These are phyloP conservation scores for Pelochelys cantorii DNA, from an alignment of 2,797 vertebrate species.

Conservation along the genomic window DNA sequence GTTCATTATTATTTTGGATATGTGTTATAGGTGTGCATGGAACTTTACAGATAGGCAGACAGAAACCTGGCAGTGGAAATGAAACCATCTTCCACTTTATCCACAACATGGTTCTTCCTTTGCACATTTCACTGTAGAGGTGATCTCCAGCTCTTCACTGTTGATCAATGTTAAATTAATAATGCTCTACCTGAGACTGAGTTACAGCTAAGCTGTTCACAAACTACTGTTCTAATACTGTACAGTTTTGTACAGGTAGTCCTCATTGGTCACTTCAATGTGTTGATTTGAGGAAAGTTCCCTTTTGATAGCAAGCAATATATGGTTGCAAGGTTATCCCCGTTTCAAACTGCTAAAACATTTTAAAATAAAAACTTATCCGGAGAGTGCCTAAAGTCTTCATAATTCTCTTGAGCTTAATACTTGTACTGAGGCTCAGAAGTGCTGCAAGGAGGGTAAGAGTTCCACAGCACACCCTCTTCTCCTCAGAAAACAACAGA, in stretches of 20 bases:
- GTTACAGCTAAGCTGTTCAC: background rate
- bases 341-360: background rate
- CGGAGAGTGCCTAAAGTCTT: background rate
- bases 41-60: background rate
- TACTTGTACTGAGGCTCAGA: background rate
- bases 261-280: background rate
- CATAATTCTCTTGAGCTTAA: background rate
- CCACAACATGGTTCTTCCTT: background rate
- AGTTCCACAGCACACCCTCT: background rate
- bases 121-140: background rate
- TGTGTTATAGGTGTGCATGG: background rate
- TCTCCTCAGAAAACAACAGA: background rate
- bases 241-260: background rate
- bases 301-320: background rate
- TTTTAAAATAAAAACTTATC: constrained; percentile 7
- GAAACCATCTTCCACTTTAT: background rate
- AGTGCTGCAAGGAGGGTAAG: background rate
- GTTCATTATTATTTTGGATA: background rate
- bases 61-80: background rate
- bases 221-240: background rate
- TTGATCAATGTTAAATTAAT: background rate
- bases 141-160: background rate
- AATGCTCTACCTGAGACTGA: background rate
- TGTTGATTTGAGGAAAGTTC: background rate
- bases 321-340: background rate